Evolutionary conservation across 2,888 invertebrate species (phyloP).

Genomic region (Dastarcus helophoroides): DNA sequence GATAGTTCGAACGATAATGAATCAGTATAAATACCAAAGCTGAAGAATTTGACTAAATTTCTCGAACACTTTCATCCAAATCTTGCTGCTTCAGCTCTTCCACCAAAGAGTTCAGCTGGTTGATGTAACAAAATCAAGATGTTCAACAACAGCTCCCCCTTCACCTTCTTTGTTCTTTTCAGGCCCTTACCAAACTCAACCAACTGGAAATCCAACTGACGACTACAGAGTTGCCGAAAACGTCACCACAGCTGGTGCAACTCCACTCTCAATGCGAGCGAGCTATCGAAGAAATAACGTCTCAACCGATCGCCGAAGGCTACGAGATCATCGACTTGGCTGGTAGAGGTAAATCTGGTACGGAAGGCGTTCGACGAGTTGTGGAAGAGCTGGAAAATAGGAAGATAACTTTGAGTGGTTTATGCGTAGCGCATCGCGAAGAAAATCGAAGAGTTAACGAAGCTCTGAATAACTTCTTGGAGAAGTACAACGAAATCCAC

Average conservation of each 20-base stretch:
- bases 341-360: constrained; percentile 50
- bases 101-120: no score
- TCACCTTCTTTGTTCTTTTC: constrained; percentile 15
- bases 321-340: constrained; percentile 59
- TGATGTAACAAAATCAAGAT: no score
- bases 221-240: constrained; percentile 49
- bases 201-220: constrained; percentile 63
- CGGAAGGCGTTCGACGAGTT: constrained; percentile 52
- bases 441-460: constrained; percentile 58
- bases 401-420: constrained; percentile 50
- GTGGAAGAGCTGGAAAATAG: constrained; percentile 65
- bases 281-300: constrained; percentile 55
- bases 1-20: no score
- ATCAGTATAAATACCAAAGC: no score
- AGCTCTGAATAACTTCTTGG: constrained; percentile 55
- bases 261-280: constrained; percentile 54
- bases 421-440: constrained; percentile 56
- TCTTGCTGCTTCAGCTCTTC: no score
- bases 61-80: no score
- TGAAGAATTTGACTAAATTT: no score
- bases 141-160: no score
- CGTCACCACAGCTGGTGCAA: constrained; percentile 54
- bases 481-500: constrained; percentile 56
- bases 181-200: constrained; percentile 61
- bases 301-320: constrained; percentile 58